Base-by-base conservation (phyloP, 1,140 invertebrate genomes). In the Aradophagus sp. region DNA sequence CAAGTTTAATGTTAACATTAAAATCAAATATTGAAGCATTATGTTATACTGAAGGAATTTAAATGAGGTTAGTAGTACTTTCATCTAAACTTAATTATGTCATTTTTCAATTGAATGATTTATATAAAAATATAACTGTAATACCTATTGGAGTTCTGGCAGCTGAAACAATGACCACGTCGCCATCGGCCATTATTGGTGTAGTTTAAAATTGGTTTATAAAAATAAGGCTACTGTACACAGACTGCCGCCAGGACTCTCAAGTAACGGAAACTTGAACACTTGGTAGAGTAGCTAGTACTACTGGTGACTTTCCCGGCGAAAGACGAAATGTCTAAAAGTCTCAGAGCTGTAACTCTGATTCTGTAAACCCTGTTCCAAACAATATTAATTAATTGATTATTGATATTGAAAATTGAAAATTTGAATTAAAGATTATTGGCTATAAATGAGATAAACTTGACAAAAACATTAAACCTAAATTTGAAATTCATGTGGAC, bases 71-170 rank as follows among this genome's bases (percentile, higher is more conserved):
- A 62, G 45, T 52, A 36, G 14, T 27, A 34, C 32, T 53, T 53
- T 42, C 15, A 32, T 23, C 2, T 4, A 39, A 16, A 35, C 1
- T 13, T 13, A 8, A 32, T 45, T 31, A 36, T 34, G 11, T 16
- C 5, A 27, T n/a, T n/a, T n/a, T n/a, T n/a, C n/a, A n/a, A n/a
- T n/a, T n/a, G n/a, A n/a, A n/a, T n/a, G n/a, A n/a, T n/a, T n/a
- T n/a, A n/a, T n/a, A n/a, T n/a, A 27, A 12, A 36, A 50, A 42
- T 29, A 15, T 44, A 14, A 48, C 48, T 41, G 11, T 32, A 52
- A 38, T 86, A 91, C 91, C 91, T 72, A 92, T 89, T 6, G 90
- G 89, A 17, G 91, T 92, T 63, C 91, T 83, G 11, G 87, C 89
- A 15, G 89, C 91, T 13, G 90, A 89, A 5, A 91, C 84, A 70